Evolutionary conservation across 2,113 vertebrate genomes (phyloP).

Genomic region (Nerophis lumbriciformis): DNA sequence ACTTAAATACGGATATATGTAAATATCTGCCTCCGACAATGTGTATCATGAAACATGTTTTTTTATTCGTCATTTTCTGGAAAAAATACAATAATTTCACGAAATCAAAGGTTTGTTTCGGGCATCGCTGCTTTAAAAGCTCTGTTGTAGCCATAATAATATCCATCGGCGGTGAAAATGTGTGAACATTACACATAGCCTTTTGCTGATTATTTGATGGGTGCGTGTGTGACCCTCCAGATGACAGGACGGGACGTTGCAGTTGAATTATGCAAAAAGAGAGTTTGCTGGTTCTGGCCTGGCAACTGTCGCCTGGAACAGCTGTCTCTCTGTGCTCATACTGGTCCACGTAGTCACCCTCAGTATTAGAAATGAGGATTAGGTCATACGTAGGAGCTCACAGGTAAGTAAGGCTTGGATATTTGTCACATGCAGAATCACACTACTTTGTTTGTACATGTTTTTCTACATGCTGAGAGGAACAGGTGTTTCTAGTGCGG

Average conservation of each 20-base stretch:
- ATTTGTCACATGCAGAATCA: too few species aligned
- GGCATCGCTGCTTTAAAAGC: too few species aligned
- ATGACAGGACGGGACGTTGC: conserved; percentile 23
- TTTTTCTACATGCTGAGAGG: neutral
- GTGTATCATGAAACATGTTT: too few species aligned
- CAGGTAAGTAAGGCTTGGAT: too few species aligned
- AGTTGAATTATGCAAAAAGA: conserved; percentile 55
- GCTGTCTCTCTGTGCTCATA: conserved; percentile 28
- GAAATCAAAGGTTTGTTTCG: too few species aligned
- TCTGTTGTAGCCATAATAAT: neutral
- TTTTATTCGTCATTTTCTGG: too few species aligned
- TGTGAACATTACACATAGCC: conserved; percentile 23
- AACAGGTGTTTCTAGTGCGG: conserved; percentile 18
- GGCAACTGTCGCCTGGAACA: conserved; percentile 49
- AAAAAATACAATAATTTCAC: too few species aligned
- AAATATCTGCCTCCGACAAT: too few species aligned
- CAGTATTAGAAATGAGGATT: neutral
- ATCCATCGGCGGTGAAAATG: conserved; percentile 3
- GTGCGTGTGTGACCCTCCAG: conserved; percentile 18
- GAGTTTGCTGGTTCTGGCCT: conserved; percentile 30
- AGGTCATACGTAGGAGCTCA: too few species aligned
- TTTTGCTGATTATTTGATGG: conserved; percentile 8
- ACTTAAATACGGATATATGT: too few species aligned
- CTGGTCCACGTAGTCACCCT: conserved; percentile 8
- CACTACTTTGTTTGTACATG: too few species aligned